phyloP scores from a whole-genome alignment of 1,140 invertebrate genomes.

The Danaus melanippus region DNA sequence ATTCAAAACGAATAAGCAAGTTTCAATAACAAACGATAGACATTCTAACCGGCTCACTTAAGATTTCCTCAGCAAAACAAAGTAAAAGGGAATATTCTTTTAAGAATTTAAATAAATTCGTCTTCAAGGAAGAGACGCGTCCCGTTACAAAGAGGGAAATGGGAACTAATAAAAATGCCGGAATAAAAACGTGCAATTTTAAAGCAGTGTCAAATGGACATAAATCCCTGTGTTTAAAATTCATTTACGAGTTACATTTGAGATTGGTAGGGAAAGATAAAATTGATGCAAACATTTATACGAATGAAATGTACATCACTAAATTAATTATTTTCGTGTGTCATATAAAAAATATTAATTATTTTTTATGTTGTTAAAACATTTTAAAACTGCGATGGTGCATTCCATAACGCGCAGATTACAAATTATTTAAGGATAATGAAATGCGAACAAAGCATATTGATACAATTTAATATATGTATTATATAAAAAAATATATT shows the following conservation, averaged over 20 bases:
- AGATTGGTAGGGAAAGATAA: constrained; percentile 5
- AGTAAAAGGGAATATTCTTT: constrained; percentile 50
- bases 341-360: no score
- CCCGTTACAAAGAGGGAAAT: constrained; percentile 58
- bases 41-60: constrained; percentile 48
- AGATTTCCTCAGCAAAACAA: constrained; percentile 38
- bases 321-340: no score
- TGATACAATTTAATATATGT: no score
- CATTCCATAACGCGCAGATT: no score
- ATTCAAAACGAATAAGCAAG: constrained; percentile 18
- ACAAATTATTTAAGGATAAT: no score
- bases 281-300: no score
- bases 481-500: no score
- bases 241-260: constrained; percentile 20
- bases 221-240: constrained; percentile 25
- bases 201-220: constrained; percentile 56
- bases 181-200: constrained; percentile 48
- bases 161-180: constrained; percentile 58
- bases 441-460: no score
- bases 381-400: no score
- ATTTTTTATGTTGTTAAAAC: no score
- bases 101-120: constrained; percentile 64
- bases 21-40: constrained; percentile 23
- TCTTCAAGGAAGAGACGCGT: constrained; percentile 36
- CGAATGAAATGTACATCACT: no score